Conservation (phyloP, 2,797 vertebrate genomes). For the Falco novaeseelandiae region DNA sequence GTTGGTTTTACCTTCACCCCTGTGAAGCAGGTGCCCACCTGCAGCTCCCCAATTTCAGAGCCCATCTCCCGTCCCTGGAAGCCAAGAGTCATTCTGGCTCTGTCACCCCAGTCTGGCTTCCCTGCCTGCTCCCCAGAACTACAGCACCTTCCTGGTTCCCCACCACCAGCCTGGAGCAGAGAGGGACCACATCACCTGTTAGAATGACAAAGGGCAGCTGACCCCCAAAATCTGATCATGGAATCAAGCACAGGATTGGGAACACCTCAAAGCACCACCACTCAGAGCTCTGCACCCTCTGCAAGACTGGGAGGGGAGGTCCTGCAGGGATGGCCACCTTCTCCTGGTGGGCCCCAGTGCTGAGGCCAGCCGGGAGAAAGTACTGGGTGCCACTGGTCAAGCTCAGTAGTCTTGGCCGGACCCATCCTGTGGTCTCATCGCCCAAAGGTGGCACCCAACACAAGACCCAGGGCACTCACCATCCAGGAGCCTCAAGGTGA, state of each 20-base stretch:
- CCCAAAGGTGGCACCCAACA: rapidly evolving
- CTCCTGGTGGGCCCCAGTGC: background rate
- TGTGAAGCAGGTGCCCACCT: background rate
- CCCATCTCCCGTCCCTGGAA: background rate
- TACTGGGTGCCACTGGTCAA: background rate
- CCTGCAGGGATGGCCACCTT: background rate
- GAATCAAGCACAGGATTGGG: background rate
- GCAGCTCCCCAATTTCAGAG: background rate
- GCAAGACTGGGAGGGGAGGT: rapidly evolving
- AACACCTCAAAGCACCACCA: background rate
- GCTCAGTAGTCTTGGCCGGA: background rate
- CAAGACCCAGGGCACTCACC: background rate
- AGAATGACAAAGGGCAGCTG: background rate
- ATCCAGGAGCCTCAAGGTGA: conserved; percentile 33
- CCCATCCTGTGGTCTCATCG: background rate
- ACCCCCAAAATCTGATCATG: background rate
- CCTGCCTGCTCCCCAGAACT: background rate
- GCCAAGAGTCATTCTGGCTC: background rate
- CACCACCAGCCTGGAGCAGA: rapidly evolving
- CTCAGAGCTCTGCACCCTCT: background rate
- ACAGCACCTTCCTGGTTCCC: background rate
- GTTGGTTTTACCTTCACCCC: background rate
- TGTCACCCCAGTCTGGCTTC: background rate
- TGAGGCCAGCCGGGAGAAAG: background rate
- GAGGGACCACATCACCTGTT: background rate